Percentiles rank a stretch among this genome's conserved stretches.
These are phyloP conservation scores for Lepidocolaptes lacrymiger DNA, from an alignment of 2,797 vertebrate genomes.

Conservation along the genomic window DNA sequence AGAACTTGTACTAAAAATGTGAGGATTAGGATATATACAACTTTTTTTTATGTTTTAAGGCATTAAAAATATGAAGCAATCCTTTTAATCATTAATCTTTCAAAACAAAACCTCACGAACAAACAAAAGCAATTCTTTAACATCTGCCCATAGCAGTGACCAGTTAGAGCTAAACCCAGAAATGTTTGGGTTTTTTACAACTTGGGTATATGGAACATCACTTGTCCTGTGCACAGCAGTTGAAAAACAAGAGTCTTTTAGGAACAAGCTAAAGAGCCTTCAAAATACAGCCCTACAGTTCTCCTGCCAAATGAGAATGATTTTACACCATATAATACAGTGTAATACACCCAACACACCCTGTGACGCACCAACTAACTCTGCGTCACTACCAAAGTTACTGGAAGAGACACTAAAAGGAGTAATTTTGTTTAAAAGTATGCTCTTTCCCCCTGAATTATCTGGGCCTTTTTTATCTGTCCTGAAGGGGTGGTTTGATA, in stretches of 20 bases:
- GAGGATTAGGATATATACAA: not conserved
- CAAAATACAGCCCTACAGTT: not conserved
- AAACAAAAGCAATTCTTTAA: not conserved
- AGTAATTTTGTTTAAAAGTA: not conserved
- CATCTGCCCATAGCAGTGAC: not conserved
- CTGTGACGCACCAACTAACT: conserved; percentile 19
- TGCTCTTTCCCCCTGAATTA: not conserved
- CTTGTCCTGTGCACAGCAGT: not conserved
- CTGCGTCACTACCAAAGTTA: not conserved
- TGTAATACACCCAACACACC: conserved; percentile 36
- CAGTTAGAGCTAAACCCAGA: not conserved
- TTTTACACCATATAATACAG: not conserved
- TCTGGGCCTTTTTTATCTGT: not conserved
- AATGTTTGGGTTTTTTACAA: not conserved
- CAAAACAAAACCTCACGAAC: not conserved
- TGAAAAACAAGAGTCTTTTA: not conserved
- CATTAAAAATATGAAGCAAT: not conserved
- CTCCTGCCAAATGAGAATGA: not conserved
- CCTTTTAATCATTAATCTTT: not conserved
- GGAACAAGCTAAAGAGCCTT: not conserved
- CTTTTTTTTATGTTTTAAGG: not conserved
- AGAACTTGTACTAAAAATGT: not conserved
- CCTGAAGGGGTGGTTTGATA: not conserved
- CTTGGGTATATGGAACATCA: not conserved
- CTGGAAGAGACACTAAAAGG: not conserved